A percentile compares a stretch with the other conserved stretches of the same genome.
Conservation (phyloP, 2,888 invertebrate genomes). For the Hylaea fasciaria region DNA sequence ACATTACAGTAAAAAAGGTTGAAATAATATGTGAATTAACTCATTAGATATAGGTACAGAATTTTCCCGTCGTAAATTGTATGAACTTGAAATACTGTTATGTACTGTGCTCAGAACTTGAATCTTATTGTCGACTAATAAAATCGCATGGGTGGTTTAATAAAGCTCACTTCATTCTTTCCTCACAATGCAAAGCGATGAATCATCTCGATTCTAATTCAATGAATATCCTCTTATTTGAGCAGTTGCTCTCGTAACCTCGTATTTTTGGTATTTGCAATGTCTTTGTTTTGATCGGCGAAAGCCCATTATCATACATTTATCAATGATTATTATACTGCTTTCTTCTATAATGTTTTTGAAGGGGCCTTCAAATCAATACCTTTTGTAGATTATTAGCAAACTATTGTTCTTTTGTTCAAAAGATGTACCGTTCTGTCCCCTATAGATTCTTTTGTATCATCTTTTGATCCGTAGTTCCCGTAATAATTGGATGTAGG, state of each 20-base stretch:
- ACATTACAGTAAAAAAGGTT: no score
- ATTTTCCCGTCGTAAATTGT: not conserved
- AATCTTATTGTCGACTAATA: constrained; percentile 14
- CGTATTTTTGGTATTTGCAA: constrained; percentile 41
- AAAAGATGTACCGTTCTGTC: constrained; percentile 56
- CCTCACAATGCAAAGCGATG: constrained; percentile 51
- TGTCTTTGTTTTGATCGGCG: constrained; percentile 23
- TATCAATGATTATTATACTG: constrained; percentile 23
- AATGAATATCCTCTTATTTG: constrained; percentile 31
- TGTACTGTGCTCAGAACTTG: not conserved
- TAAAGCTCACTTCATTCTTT: constrained; percentile 44
- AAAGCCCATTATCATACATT: constrained; percentile 22
- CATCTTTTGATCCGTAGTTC: constrained; percentile 25
- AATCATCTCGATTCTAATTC: constrained; percentile 61
- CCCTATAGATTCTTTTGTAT: constrained; percentile 34
- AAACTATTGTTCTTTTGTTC: constrained; percentile 61
- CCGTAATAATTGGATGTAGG: constrained; percentile 40
- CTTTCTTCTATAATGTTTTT: constrained; percentile 24
- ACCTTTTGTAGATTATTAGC: constrained; percentile 52
- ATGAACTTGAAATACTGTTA: constrained; percentile 7
- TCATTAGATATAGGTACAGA: no score
- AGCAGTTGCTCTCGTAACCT: constrained; percentile 67
- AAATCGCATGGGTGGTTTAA: constrained; percentile 33
- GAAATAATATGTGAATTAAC: no score
- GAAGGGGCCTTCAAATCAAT: constrained; percentile 42